Evolutionary conservation across 2,888 invertebrate genomes (phyloP).

Genomic region (Adelphocoris suturalis): DNA sequence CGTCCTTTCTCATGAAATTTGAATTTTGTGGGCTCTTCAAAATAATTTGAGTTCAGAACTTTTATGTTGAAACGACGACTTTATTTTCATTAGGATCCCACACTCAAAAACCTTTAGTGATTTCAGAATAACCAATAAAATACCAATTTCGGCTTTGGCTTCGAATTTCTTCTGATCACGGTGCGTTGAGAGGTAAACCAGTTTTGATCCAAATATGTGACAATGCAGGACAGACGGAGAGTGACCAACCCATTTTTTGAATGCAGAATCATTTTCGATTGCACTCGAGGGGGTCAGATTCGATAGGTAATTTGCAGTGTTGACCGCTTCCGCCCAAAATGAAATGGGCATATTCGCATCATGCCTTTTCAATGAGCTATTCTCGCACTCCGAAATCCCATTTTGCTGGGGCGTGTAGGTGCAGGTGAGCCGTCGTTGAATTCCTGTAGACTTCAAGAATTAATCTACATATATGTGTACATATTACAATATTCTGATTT

Average conservation of each 20-base stretch:
- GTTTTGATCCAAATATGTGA: slow-evolving; percentile 53
- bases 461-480: slow-evolving; percentile 21
- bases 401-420: slow-evolving; percentile 76
- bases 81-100: slow-evolving; percentile 11
- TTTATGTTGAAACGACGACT: too few relatives aligned
- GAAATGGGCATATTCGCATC: background rate
- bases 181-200: background rate
- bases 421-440: slow-evolving; percentile 15
- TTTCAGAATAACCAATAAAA: slow-evolving; percentile 62
- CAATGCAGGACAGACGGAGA: slow-evolving; percentile 1
- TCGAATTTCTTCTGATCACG: slow-evolving; percentile 45
- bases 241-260: background rate
- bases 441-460: slow-evolving; percentile 34
- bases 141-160: slow-evolving; percentile 57
- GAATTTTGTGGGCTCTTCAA: too few relatives aligned
- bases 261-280: slow-evolving; percentile 14
- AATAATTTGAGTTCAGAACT: too few relatives aligned
- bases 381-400: slow-evolving; percentile 77
- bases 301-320: slow-evolving; percentile 34
- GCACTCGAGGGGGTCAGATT: slow-evolving; percentile 54
- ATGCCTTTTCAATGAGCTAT: slow-evolving; percentile 11
- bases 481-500: slow-evolving; percentile 51
- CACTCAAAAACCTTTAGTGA: slow-evolving; percentile 36
- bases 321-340: slow-evolving; percentile 62
- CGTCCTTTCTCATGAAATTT: too few relatives aligned